Percentiles rank a stretch among this genome's conserved stretches.
Conservation (phyloP, 1,140 invertebrate species). For the Campoletis sonorensis region DNA sequence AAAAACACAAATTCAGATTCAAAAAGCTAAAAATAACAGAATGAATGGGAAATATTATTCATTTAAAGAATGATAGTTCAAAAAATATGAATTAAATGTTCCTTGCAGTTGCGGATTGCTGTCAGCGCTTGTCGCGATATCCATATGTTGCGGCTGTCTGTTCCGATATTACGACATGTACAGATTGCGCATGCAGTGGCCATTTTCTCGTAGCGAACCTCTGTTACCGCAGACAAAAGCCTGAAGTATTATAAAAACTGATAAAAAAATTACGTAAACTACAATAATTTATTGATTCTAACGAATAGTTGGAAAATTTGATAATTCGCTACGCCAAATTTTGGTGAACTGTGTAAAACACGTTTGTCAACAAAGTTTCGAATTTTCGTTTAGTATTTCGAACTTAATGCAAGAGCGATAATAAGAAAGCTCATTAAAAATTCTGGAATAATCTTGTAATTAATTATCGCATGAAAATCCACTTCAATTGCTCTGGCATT, state of each 20-base stretch:
- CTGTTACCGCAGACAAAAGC: slow-evolving; percentile 29
- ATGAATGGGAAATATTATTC: neutral
- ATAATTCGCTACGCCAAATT: no score
- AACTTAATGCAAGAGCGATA: no score
- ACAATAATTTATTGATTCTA: neutral
- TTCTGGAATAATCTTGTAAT: no score
- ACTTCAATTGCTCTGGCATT: no score
- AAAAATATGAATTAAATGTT: neutral
- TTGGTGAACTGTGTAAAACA: no score
- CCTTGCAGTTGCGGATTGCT: slow-evolving; percentile 22
- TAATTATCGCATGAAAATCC: no score
- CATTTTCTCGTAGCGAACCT: slow-evolving; percentile 5
- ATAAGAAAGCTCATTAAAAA: no score
- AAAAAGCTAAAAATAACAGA: no score
- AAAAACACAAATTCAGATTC: no score
- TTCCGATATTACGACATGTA: slow-evolving; percentile 21
- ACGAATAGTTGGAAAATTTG: neutral
- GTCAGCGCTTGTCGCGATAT: neutral
- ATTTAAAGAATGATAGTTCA: no score
- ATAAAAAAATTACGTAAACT: neutral
- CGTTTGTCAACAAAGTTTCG: no score
- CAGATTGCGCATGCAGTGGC: slow-evolving; percentile 23
- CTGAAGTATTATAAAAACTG: neutral
- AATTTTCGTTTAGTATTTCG: no score
- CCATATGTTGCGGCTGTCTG: slow-evolving; percentile 26